Base-by-base conservation (phyloP, 2,797 vertebrate genomes). In the Microchirus variegatus region DNA sequence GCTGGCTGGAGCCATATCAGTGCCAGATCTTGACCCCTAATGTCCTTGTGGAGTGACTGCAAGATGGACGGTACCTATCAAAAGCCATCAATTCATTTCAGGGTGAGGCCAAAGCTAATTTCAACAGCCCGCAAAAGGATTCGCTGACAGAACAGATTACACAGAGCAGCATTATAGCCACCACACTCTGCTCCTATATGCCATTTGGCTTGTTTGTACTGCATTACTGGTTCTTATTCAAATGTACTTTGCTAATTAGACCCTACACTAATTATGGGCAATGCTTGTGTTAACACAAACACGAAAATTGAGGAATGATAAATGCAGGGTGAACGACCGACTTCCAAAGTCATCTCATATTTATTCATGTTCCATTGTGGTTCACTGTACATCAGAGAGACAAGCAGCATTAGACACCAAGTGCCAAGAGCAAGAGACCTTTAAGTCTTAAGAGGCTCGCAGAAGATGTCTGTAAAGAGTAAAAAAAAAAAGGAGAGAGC, bases 391-490 rank as follows among this genome's bases (percentile, higher is more conserved):
- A 73, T 87, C 78, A 81, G 51, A 38, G 62, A 76, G 77, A 86
- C 69, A 80, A 80, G 73, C 75, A 72, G 59, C 46, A 56, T 78
- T 72, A 77, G 62, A 80, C 65, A 82, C 69, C 4, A 14, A 79
- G 70, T 35, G 67, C 81, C 70, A 82, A 75, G 71, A 81, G 77
- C 74, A 75, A 70, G 67, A 81, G 70, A 80, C 78, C 83, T 89
- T 89, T 87, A 87, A 77, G 78, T 76, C 79, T 80, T 77, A 66
- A 75, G 80, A 87, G 78, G 73, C 71, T 75, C n/a, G 55, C 66
- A 49, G 71, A 54, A 67, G 70, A 86, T 80, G 71, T 67, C 60
- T 46, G 83, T 63, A 54, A 46, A 78, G 72, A 60, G 31, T 58
- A 36, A 58, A 54, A 59, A 48, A 60, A 51, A 41, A 36, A 58